phyloP scores from a whole-genome alignment of 2,113 vertebrate genomes.

The Sinocyclocheilus anophthalmus region DNA sequence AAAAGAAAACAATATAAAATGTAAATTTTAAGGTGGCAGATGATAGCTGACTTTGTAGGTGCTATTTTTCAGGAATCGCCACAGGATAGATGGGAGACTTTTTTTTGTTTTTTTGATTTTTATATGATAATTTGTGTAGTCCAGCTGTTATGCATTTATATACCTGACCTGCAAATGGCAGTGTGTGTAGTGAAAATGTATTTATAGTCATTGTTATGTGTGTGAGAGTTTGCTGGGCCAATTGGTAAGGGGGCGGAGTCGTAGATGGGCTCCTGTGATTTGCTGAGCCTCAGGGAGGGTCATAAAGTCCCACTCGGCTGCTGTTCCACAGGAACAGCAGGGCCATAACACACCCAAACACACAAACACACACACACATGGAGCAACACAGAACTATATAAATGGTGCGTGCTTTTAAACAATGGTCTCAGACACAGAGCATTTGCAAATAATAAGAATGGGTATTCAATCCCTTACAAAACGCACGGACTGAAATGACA shows the following conservation, averaged over 20 bases:
- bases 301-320: slow-evolving; percentile 73
- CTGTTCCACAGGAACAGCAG: slow-evolving; percentile 64
- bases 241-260: slow-evolving; percentile 63
- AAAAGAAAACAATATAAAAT: not conserved
- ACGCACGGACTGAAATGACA: not conserved
- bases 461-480: not conserved
- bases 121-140: not conserved
- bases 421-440: not conserved
- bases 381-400: slow-evolving; percentile 29
- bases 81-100: too few species aligned
- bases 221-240: slow-evolving; percentile 4
- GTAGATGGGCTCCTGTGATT: slow-evolving; percentile 72
- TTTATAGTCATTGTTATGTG: slow-evolving; percentile 30
- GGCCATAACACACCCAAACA: slow-evolving; percentile 33
- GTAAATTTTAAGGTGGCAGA: not conserved
- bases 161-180: slow-evolving; percentile 15
- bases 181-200: slow-evolving; percentile 11
- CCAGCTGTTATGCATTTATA: not conserved
- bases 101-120: too few species aligned
- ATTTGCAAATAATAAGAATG: not conserved
- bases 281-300: slow-evolving; percentile 70
- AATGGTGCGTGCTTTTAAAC: slow-evolving; percentile 4
- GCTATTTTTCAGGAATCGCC: not conserved
- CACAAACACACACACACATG: slow-evolving; percentile 38
- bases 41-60: not conserved